Percentiles rank a stretch among this genome's conserved stretches.
Evolutionary conservation across 2,888 invertebrate species (phyloP).

Genomic region (Pantelozetes paolii): DNA sequence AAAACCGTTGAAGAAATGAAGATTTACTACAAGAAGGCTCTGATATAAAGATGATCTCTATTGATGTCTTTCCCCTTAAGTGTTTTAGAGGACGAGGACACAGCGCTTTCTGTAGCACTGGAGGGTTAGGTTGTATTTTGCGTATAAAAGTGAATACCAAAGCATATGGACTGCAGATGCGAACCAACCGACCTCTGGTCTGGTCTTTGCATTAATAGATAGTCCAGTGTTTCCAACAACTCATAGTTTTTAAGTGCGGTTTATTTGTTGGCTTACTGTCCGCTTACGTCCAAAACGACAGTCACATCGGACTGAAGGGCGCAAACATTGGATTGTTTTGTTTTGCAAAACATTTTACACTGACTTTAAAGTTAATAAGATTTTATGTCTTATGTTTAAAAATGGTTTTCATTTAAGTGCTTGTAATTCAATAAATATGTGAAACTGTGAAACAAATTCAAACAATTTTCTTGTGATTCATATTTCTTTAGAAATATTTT

Average conservation of each 20-base stretch:
- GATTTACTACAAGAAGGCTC: neutral
- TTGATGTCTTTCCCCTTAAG: neutral
- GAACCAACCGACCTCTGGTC: neutral
- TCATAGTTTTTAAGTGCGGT: too few species aligned
- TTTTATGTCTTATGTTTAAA: too few species aligned
- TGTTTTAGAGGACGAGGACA: too few species aligned
- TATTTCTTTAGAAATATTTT: too few species aligned
- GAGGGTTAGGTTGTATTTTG: too few species aligned
- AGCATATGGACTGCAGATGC: conserved; percentile 11
- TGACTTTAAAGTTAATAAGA: too few species aligned
- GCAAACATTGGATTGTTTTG: too few species aligned
- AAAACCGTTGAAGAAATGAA: conserved; percentile 9
- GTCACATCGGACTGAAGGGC: too few species aligned
- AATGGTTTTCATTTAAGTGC: neutral
- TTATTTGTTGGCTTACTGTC: too few species aligned
- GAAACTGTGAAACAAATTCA: neutral
- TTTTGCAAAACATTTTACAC: too few species aligned
- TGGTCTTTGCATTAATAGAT: conserved; percentile 15
- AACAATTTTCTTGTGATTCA: neutral
- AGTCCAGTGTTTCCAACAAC: neutral
- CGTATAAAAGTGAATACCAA: neutral
- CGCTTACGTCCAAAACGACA: too few species aligned
- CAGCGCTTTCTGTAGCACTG: too few species aligned
- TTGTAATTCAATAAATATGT: neutral
- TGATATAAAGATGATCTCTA: neutral